Evolutionary conservation across 2,797 vertebrate genomes (phyloP).

Genomic region (Nyctibius grandis): DNA sequence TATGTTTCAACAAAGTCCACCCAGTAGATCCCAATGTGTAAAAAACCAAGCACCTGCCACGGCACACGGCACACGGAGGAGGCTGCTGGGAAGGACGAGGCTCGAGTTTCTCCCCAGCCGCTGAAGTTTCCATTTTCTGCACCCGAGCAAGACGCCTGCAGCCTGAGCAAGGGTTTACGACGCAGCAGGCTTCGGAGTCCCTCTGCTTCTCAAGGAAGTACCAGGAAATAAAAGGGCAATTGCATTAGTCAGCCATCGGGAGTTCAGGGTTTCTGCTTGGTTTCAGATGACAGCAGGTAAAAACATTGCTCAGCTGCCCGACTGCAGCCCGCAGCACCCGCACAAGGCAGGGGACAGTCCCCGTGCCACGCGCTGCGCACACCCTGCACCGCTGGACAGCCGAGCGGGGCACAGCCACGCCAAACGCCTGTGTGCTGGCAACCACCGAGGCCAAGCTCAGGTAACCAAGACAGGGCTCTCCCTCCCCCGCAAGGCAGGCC

Average conservation of each 20-base stretch:
- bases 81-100: background rate
- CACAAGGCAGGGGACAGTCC: background rate
- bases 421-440: background rate
- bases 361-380: accelerated
- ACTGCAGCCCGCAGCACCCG: background rate
- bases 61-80: accelerated
- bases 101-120: background rate
- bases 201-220: conserved; percentile 29
- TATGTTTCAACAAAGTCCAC: background rate
- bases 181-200: background rate
- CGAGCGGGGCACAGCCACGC: accelerated
- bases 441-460: background rate
- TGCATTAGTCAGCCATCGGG: conserved; percentile 44
- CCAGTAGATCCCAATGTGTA: background rate
- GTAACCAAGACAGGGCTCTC: background rate
- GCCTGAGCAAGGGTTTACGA: background rate
- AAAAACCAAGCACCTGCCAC: background rate
- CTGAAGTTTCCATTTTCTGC: background rate
- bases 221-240: conserved; percentile 47
- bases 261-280: conserved; percentile 36
- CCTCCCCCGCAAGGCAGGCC: background rate
- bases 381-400: accelerated
- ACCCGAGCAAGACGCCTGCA: background rate
- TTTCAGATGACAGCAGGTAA: conserved; percentile 28
- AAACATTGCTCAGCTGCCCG: background rate